Conservation (phyloP, 1,140 invertebrate genomes). For the Lucilia sericata region DNA sequence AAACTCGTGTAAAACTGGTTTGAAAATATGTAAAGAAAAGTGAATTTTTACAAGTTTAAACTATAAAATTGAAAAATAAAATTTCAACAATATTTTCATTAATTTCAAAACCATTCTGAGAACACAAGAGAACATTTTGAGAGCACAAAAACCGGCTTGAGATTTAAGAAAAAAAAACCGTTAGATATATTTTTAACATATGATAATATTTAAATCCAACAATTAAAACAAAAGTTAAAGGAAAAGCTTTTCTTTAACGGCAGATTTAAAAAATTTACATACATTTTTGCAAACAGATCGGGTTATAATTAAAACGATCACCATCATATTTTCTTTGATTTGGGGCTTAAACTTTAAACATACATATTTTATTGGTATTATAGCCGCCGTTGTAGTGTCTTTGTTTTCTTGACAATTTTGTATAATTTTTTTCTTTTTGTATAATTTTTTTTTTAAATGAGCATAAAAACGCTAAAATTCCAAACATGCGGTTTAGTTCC, state of each 20-base stretch:
- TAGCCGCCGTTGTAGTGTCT: neutral
- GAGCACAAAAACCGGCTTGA: neutral
- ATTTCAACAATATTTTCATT: neutral
- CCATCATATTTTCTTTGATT: neutral
- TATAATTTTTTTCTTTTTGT: neutral
- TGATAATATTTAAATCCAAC: no score
- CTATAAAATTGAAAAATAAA: neutral
- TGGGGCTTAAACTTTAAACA: neutral
- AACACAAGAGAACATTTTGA: neutral
- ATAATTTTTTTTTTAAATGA: constrained; percentile 27
- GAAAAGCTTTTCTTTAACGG: neutral
- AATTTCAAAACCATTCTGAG: neutral
- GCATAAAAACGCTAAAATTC: constrained; percentile 59
- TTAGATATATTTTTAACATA: no score
- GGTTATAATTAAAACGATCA: neutral
- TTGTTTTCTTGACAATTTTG: neutral
- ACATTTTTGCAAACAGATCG: neutral
- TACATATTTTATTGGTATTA: neutral
- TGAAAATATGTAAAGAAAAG: constrained; percentile 16
- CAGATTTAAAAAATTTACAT: neutral
- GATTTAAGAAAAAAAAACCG: neutral
- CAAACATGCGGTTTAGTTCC: constrained; percentile 65
- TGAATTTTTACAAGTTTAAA: neutral
- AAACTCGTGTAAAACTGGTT: neutral
- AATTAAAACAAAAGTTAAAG: neutral